Evolutionary conservation across 2,797 vertebrate species (phyloP).

Genomic region (Crocodylus rhombifer): DNA sequence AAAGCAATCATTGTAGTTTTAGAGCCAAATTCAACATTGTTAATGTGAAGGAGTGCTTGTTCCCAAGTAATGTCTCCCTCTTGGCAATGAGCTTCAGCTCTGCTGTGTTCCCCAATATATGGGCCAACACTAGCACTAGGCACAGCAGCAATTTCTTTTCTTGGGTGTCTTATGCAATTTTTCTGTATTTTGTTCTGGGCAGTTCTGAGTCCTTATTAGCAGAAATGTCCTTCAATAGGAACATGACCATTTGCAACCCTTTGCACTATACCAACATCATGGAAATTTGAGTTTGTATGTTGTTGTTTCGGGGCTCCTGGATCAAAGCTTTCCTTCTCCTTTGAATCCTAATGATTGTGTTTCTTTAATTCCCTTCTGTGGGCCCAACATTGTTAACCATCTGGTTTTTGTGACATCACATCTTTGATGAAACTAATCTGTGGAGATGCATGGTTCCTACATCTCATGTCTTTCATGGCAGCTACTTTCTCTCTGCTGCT

Average conservation of each 20-base stretch:
- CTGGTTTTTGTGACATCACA: constrained; percentile 49
- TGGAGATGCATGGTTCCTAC: constrained; percentile 45
- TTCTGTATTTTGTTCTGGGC: not conserved
- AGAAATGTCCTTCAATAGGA: not conserved
- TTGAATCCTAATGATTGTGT: constrained; percentile 19
- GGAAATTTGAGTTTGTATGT: not conserved
- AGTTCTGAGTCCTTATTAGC: not conserved
- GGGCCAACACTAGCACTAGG: not conserved
- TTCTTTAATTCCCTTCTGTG: constrained; percentile 64
- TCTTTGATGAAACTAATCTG: constrained; percentile 59
- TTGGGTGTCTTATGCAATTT: not conserved
- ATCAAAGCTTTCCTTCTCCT: constrained; percentile 3
- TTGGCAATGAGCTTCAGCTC: not conserved
- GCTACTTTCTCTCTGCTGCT: constrained; percentile 44
- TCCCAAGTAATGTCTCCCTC: no score
- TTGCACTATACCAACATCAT: not conserved
- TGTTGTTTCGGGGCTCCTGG: not conserved
- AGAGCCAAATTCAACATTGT: no score
- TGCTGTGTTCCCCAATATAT: not conserved
- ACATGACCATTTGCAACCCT: not conserved
- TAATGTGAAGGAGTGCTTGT: no score
- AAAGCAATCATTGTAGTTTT: no score
- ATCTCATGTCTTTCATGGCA: constrained; percentile 28
- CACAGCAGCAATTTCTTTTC: not conserved
- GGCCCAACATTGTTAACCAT: constrained; percentile 47